Conservation (phyloP, 2,797 vertebrate species). For the Chelidonichthys spinosus region DNA sequence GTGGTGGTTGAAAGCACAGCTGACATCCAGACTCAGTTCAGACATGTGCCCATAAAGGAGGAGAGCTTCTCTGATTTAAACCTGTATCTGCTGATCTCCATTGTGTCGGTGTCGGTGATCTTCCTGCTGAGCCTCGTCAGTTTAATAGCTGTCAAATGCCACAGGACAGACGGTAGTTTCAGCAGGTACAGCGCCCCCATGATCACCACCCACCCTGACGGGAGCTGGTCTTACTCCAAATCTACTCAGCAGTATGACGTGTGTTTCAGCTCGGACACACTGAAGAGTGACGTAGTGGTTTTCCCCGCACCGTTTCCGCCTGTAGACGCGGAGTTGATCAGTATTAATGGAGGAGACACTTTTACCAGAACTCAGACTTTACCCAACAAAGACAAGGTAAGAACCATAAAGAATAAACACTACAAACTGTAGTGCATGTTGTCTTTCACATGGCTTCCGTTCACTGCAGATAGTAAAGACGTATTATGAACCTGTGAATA, state of each 20-base stretch:
- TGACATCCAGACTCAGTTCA: slow-evolving; percentile 14
- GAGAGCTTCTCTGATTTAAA: slow-evolving; percentile 38
- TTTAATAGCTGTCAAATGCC: slow-evolving; percentile 44
- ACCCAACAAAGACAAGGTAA: slow-evolving; percentile 66
- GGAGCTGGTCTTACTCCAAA: slow-evolving; percentile 53
- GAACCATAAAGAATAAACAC: neutral
- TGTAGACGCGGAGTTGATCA: slow-evolving; percentile 63
- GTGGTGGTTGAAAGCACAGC: slow-evolving; percentile 16
- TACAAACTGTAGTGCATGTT: too few relatives aligned
- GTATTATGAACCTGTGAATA: too few relatives aligned
- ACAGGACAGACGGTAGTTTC: slow-evolving; percentile 31
- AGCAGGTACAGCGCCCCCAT: slow-evolving; percentile 25
- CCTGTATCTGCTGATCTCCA: slow-evolving; percentile 41
- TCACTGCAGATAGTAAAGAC: too few relatives aligned
- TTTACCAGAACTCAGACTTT: slow-evolving; percentile 66
- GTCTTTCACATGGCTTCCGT: too few relatives aligned
- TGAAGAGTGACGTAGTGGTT: slow-evolving; percentile 66
- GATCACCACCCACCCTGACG: slow-evolving; percentile 61
- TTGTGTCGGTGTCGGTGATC: slow-evolving; percentile 39
- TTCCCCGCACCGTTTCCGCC: slow-evolving; percentile 58
- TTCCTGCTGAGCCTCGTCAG: slow-evolving; percentile 39
- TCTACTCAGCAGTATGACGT: slow-evolving; percentile 69
- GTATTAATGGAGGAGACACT: slow-evolving; percentile 72
- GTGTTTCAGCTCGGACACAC: slow-evolving; percentile 68
- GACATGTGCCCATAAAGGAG: slow-evolving; percentile 11